Base-by-base conservation (phyloP, 2,797 vertebrate species). In the Brotula barbata region DNA sequence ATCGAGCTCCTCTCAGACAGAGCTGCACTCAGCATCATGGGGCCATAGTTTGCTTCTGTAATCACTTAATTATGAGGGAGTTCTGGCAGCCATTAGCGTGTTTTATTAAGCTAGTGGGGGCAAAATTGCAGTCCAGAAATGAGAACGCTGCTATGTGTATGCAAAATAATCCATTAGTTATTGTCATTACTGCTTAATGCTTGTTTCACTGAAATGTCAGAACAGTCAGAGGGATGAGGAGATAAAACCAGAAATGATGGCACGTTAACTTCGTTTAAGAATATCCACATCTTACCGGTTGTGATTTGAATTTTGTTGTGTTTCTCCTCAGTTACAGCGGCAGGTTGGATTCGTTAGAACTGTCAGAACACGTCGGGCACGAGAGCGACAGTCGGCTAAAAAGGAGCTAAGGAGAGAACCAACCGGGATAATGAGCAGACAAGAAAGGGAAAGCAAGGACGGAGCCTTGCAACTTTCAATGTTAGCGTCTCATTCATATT, bases 401-500 rank as follows among this genome's bases (percentile, higher is more conserved):
- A 80, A 52, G 55, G 70, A 81, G 68, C 79, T 61, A 74, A 62
- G 46, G 21, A 73, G 66, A 54, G 52, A 75, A 73, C 58, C 67
- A 62, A 66, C 65, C 73, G 50, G 58, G 73, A 86, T 81, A 83
- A 86, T 83, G 77, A 81, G 84, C 69, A 44, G 62, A 84, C 68
- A 63, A 75, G 71, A 80, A 82, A 75, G 58, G 60, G 81, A 85
- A 78, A 54, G 72, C 81, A 86, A 80, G 82, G 80, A 78, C 80
- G 68, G 73, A 77, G 57, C 53, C 60, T 69, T 34, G 19, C 74
- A 78, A 75, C 71, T 80, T 75, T 77, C 68, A 82, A 66, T 71
- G 70, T 79, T 73, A 58, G 74, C 45, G 45, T 72, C 79, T 85
- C 80, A 85, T 88, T 86, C 80, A 84, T 84, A 87, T 87, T 87